Evolutionary conservation across 2,888 invertebrate species (phyloP), one percentile per base, ranked within the genome.

Genomic region (Hipparchia sbordonii): DNA sequence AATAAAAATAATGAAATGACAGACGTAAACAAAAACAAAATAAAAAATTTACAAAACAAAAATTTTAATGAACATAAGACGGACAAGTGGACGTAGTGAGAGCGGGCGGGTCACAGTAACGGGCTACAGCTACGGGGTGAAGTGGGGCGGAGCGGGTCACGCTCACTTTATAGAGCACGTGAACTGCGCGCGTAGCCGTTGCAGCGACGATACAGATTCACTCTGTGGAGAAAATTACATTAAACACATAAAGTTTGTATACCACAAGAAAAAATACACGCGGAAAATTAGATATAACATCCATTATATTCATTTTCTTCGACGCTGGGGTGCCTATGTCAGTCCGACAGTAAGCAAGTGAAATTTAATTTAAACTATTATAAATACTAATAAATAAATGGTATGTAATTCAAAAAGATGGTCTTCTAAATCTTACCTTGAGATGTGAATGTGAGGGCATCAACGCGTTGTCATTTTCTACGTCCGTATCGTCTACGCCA

Each of bases 151-250:
- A 59, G 56, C n/a, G n/a, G 33, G n/a, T 9, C 61, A 72, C 65
- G 51, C 73, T 88, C 85, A 91, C 88, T 91, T 89, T 84, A 86
- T 89, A 79, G 90, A 88, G 87, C 91, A 88, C 71, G 91, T 80
- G 84, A 90, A 91, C 76, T 87, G 91, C 78, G 90, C 91, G 78
- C 91, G 91, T 81, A 91, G 86, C 66, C 89, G 87, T 74, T 82
- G 87, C 85, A 91, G 84, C 77, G 89, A 82, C 74, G 85, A 75
- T 79, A 79, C 54, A 70, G 85, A 78, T 67, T 71, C 74, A 65
- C 72, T 76, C 76, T 76, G 76, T n/a, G 46, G 33, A 68, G 10
- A 39, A 52, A 54, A 12, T n/a, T 33, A 6, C 12, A 39, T 60
- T 39, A 39, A 45, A 61, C 10, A n/a, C 6, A 2, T 45, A 39